phyloP scores from a whole-genome alignment of 2,888 invertebrate species.

The Galerucella pusilla region DNA sequence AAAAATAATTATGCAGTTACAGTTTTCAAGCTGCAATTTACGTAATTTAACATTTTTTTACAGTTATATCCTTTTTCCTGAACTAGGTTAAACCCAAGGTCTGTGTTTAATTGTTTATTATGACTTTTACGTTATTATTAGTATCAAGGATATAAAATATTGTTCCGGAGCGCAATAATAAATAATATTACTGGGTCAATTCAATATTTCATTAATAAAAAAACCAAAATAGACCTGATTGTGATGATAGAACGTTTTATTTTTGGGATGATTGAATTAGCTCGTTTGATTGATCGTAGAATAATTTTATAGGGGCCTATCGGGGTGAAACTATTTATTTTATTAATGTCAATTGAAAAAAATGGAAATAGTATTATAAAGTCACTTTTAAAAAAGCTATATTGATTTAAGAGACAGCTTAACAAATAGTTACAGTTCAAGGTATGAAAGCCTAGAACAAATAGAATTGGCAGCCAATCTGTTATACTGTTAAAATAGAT shows the following conservation, averaged over 20 bases:
- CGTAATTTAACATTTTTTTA: not conserved
- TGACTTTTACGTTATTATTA: not conserved
- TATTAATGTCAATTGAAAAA: slow-evolving; percentile 17
- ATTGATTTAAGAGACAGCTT: not conserved
- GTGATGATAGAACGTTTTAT: slow-evolving; percentile 20
- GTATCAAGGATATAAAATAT: slow-evolving; percentile 4
- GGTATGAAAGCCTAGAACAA: too few relatives aligned
- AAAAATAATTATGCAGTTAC: too few relatives aligned
- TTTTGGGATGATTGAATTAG: slow-evolving; percentile 21
- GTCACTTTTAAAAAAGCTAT: not conserved
- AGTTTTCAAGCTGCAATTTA: not conserved
- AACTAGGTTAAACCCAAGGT: not conserved
- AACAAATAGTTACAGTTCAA: too few relatives aligned
- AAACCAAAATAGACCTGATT: slow-evolving; percentile 3
- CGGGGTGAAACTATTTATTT: slow-evolving; percentile 15
- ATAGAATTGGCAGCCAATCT: too few relatives aligned
- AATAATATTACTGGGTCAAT: slow-evolving; percentile 2
- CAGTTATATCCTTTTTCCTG: not conserved
- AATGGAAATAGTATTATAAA: too few relatives aligned
- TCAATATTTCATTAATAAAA: slow-evolving; percentile 3
- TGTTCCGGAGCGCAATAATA: slow-evolving; percentile 4
- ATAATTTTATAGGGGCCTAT: slow-evolving; percentile 23
- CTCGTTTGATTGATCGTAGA: slow-evolving; percentile 17
- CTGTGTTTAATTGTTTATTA: not conserved
- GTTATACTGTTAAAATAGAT: too few relatives aligned